Evolutionary conservation across 2,113 vertebrate genomes (phyloP).

Genomic region (Bos indicus): DNA sequence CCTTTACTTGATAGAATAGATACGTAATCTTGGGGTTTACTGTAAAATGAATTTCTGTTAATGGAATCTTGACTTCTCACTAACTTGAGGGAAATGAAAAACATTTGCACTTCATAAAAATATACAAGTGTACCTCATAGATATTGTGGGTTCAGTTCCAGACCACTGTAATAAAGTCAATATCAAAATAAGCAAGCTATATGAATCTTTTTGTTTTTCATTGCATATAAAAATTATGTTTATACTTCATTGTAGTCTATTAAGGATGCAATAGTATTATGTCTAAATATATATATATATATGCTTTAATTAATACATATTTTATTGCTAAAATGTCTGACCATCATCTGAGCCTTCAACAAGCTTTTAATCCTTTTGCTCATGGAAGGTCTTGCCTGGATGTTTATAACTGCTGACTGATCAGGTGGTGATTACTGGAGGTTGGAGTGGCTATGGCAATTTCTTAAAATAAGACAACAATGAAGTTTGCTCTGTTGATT

Average conservation of each 20-base stretch:
- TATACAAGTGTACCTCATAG: background rate
- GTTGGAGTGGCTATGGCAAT: background rate
- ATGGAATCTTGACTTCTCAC: background rate
- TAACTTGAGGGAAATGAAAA: background rate
- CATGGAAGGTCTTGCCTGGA: background rate
- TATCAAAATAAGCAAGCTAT: background rate
- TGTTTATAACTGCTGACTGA: background rate
- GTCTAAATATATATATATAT: background rate
- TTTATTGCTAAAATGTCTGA: background rate
- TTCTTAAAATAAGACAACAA: background rate
- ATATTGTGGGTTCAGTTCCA: background rate
- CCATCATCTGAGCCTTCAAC: background rate
- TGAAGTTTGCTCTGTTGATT: background rate
- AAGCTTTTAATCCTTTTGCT: background rate
- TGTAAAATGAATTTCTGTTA: conserved; percentile 31
- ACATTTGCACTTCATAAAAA: background rate
- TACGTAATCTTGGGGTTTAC: background rate
- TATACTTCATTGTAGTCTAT: background rate
- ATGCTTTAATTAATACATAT: background rate
- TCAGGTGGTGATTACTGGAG: background rate
- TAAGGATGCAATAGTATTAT: background rate
- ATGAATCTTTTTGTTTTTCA: background rate
- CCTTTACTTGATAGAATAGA: background rate
- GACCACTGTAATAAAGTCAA: background rate
- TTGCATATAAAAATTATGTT: background rate